phyloP scores from a whole-genome alignment of 2,888 invertebrate genomes.

The Drosophila planitibia region DNA sequence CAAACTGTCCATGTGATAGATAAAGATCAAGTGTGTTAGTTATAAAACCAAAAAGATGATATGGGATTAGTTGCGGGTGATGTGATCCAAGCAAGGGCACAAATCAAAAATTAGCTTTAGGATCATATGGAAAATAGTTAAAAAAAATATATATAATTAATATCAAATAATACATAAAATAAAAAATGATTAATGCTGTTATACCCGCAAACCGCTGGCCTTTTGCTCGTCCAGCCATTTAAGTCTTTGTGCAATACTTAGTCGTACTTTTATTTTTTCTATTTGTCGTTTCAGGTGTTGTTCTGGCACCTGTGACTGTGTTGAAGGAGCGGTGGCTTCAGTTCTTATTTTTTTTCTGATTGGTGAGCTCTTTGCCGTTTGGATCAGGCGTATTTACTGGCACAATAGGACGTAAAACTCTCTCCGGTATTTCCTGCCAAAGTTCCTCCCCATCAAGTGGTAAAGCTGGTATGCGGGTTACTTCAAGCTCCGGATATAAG shows the following conservation, averaged over 20 bases:
- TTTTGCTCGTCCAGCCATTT: no score
- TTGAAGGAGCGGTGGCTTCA: no score
- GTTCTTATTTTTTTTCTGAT: no score
- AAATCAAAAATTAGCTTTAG: background rate
- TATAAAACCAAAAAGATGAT: background rate
- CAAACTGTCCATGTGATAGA: background rate
- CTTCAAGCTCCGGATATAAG: background rate
- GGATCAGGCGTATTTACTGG: fast-evolving
- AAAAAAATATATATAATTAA: no score
- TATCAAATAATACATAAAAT: background rate
- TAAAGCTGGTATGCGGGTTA: fast-evolving
- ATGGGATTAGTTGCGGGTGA: background rate
- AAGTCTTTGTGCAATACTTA: no score
- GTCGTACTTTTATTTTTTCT: no score
- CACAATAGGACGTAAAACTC: background rate
- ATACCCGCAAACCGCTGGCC: no score
- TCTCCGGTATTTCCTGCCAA: background rate
- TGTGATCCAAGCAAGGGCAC: background rate
- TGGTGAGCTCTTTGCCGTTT: no score
- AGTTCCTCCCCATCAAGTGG: background rate
- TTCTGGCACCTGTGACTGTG: no score
- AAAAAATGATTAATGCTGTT: background rate
- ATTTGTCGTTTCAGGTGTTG: no score
- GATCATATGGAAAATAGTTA: background rate
- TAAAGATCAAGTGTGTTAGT: background rate